phyloP scores from a whole-genome alignment of 1,140 invertebrate genomes.

The Drosophila melanica region DNA sequence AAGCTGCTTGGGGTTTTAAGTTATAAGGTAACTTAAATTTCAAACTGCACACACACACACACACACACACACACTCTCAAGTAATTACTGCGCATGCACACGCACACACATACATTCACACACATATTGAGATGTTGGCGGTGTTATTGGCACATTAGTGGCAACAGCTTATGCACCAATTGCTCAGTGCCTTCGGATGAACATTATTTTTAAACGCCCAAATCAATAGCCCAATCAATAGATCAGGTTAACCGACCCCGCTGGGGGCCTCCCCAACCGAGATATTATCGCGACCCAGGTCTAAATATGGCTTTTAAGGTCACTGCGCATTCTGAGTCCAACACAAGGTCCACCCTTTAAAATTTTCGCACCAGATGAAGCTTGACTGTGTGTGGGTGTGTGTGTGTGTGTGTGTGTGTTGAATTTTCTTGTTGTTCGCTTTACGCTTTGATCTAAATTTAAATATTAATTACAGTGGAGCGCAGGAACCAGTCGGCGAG shows the following conservation, averaged over 20 bases:
- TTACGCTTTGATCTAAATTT: conserved; percentile 70
- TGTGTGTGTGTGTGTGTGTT: conserved; percentile 23
- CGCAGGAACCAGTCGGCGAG: background rate
- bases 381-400: background rate
- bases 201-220: conserved; percentile 10
- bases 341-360: conserved; percentile 22
- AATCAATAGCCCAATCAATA: conserved; percentile 25
- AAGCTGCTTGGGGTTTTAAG: conserved; percentile 78
- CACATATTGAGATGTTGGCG: background rate
- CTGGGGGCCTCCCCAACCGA: conserved; percentile 7
- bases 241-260: background rate
- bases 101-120: background rate
- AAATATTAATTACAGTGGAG: conserved; percentile 33
- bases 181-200: conserved; percentile 5
- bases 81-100: background rate
- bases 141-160: background rate
- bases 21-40: conserved; percentile 77
- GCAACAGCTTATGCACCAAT: background rate
- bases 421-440: conserved; percentile 5
- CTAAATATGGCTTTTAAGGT: conserved; percentile 69
- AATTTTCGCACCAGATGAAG: conserved; percentile 19
- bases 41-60: conserved; percentile 40
- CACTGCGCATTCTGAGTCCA: conserved; percentile 54
- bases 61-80: background rate
- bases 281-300: background rate